Evolutionary conservation across 2,113 vertebrate genomes (phyloP), one percentile per base, ranked within the genome.

Genomic region (Ascaphus truei): DNA sequence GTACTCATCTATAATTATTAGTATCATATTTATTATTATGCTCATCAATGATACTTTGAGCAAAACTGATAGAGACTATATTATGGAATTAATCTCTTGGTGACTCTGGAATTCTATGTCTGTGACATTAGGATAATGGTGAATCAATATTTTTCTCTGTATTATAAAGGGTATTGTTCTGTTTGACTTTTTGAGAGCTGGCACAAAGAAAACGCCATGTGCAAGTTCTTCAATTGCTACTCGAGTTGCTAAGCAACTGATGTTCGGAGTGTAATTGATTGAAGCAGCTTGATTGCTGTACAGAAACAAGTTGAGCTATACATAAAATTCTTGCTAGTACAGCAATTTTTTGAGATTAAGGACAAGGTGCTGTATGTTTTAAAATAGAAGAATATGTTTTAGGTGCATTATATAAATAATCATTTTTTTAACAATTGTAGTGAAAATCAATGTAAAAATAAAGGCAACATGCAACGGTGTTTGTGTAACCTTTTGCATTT

Each of bases 211-310:
- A 36, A 57, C 39, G 55, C 20, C 53, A 50, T 25, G 37, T 59
- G 18, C 34, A 60, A 63, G 53, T 52, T 59, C 36, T 58, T 22
- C 33, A 30, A 48, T 58, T 36, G 64, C 53, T 51, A 31, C 48
- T 58, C 37, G 13, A 20, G 65, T 76, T 76, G 74, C 74, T 60
- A 47, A 36, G 74, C 67, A 76, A 76, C 66, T 34, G 64, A 64
- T 73, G 74, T 51, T 73, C 26, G 58, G 60, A 73, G 60, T 33
- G 22, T 58, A 76, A 62, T 72, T 72, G 64, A 71, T 62, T 68
- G 55, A 36, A 76, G 45, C 43, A 67, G 68, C 48, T 55, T 65
- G 55, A 73, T 58, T 66, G 55, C 48, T 10, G 26, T 16, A 50
- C 26, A 65, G 65, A 43, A 61, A 53, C 34, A 34, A 64, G 55